Evolutionary conservation across 2,113 vertebrate species (phyloP).

Genomic region (Scomber colias): DNA sequence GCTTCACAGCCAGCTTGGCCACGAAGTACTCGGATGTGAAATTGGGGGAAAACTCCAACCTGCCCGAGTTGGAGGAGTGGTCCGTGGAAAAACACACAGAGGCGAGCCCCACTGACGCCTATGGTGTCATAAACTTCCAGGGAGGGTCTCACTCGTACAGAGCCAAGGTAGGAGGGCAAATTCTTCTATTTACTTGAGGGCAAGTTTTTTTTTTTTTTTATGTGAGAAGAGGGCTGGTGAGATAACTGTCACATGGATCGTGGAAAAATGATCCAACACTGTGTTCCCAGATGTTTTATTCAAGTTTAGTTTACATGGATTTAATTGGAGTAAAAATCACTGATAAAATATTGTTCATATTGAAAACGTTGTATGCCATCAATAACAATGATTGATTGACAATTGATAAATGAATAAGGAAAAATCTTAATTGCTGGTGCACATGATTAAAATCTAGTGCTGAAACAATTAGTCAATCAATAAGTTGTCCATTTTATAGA

Average conservation of each 20-base stretch:
- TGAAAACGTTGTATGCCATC: no score
- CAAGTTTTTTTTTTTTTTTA: neutral
- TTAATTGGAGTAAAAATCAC: no score
- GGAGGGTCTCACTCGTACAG: slow-evolving; percentile 99
- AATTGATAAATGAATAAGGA: no score
- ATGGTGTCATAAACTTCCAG: slow-evolving; percentile 98
- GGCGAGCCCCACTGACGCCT: slow-evolving; percentile 95
- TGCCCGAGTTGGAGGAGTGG: slow-evolving; percentile 92
- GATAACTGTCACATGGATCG: neutral
- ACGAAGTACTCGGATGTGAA: slow-evolving; percentile 97
- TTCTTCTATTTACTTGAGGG: neutral
- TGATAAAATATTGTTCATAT: no score
- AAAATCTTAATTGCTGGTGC: no score
- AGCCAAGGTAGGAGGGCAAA: slow-evolving; percentile 89
- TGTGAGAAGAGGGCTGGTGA: neutral
- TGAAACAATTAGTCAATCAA: no score
- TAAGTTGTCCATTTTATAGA: no score
- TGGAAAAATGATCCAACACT: neutral
- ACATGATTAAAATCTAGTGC: no score
- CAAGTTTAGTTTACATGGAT: no score
- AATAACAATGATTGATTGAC: no score
- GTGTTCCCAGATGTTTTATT: no score
- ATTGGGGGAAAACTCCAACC: slow-evolving; percentile 91
- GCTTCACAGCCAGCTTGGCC: slow-evolving; percentile 96
- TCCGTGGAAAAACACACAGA: slow-evolving; percentile 97